phyloP scores from a whole-genome alignment of 2,888 invertebrate genomes.

The Amblyjoppa fuscipennis region DNA sequence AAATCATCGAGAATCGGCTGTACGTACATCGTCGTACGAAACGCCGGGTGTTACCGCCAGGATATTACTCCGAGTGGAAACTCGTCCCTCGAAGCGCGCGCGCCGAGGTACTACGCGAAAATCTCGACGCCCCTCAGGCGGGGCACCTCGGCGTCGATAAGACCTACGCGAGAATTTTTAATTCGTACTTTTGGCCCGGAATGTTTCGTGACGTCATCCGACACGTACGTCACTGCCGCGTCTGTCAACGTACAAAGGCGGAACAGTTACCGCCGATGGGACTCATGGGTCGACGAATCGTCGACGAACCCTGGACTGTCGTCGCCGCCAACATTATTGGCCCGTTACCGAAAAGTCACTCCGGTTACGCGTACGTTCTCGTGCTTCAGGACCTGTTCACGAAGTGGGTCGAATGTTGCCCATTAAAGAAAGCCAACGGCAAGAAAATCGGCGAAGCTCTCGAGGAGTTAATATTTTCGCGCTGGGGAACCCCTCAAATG shows the following conservation, averaged over 20 bases:
- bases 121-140: slow-evolving; percentile 51
- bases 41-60: neutral
- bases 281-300: too few species aligned
- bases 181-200: slow-evolving; percentile 70
- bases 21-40: neutral
- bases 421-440: slow-evolving; percentile 66
- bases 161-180: slow-evolving; percentile 54
- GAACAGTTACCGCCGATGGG: too few species aligned
- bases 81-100: slow-evolving; percentile 27
- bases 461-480: slow-evolving; percentile 63
- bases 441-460: slow-evolving; percentile 52
- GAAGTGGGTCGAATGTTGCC: slow-evolving; percentile 62
- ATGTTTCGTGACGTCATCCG: slow-evolving; percentile 59
- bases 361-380: slow-evolving; percentile 60
- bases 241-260: slow-evolving; percentile 48
- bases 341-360: slow-evolving; percentile 60
- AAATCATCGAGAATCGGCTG: slow-evolving; percentile 29
- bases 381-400: slow-evolving; percentile 71
- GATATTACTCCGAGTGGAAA: slow-evolving; percentile 46
- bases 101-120: slow-evolving; percentile 1
- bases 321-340: neutral
- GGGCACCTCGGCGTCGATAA: slow-evolving; percentile 68
- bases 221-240: slow-evolving; percentile 59
- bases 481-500: slow-evolving; percentile 66
- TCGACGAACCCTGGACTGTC: too few species aligned